Evolutionary conservation across 2,113 vertebrate genomes (phyloP), one percentile per base, ranked within the genome.

Genomic region (Planiliza haematocheilus): DNA sequence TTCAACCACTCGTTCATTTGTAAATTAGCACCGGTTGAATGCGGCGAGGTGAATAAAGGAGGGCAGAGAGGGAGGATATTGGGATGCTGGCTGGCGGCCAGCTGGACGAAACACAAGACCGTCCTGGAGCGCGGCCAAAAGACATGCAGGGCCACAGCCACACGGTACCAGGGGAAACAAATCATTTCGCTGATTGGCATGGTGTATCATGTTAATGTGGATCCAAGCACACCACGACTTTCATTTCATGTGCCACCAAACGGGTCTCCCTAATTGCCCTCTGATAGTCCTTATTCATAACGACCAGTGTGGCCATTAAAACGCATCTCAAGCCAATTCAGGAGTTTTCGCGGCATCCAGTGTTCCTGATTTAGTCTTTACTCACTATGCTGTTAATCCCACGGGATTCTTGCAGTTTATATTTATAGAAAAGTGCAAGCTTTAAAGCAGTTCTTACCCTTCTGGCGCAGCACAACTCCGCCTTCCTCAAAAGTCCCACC

Each of bases 1-100:
- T 70, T 41, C n/a, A 8, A 46, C 7, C 49, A 39, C 68, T 70
- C 55, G 57, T 53, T 70, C 51, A 70, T 71, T 80, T 60, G 37
- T 49, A 50, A 68, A 82, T 84, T 68, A 82, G 49, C 45, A 63
- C 8, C 18, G 48, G 67, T 50, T 74, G 80, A 74, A 74, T 67
- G 64, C 11, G 42, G 43, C 7, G 17, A 49, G 42, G 46, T 70
- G 70, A 53, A 51, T 21, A 36, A 60, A 41, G 12, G n/a, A 9
- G 42, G 21, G 24, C 48, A 70, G 48, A 58, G 41, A 52, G n/a
- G 55, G 51, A 64, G 46, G 11, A n/a, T 55, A 43, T 36, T 70
- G 38, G 59, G 53, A 65, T 11, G 14, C 9, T 79, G 69, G 74
- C 68, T 17, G 14, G 30, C 14, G 17, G 67, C 81, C 71, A 79